Base-by-base conservation (phyloP, 1,140 invertebrate genomes). In the Thaumatotibia leucotreta region DNA sequence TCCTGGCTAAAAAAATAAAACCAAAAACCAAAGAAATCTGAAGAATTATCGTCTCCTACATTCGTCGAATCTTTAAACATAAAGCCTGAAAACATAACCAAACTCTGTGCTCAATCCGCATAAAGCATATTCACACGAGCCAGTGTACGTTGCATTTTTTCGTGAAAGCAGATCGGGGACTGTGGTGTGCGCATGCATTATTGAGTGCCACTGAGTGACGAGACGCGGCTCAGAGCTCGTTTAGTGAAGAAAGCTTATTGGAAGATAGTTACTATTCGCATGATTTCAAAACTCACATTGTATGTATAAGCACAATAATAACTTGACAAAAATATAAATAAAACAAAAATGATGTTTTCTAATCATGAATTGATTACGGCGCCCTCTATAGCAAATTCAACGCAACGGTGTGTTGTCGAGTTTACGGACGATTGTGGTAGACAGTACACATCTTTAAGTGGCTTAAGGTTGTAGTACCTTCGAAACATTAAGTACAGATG, bases 131-230 rank as follows among this genome's bases (percentile, higher is more conserved):
- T 58, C 52, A 58, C 52, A 58, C 52, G 23, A 23, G 50, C 52
- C 27, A 29, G 24, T 27, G 52, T 58, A 14, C n/a, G 72, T 71
- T 75, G 76, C 75, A 79, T 82, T 83, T 80, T 84, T 82, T 73
- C 69, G 66, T 63, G 66, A 70, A 77, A 77, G 74, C 75, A 67
- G 80, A 79, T 84, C 77, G 83, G 74, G 83, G 77, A 80, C 81
- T 76, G 80, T 66, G 72, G 69, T 69, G 64, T 69, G 77, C 77
- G 80, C 74, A 79, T 88, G 79, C 80, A 88, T 88, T 88, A 88
- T 88, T 85, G 83, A 88, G 86, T 79, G 79, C 80, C 79, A 78
- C 83, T 88, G 84, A 88, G 86, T 85, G 84, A 85, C 81, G 86
- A 83, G 82, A 81, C 79, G 77, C 68, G 76, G 66, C 49, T 54